Evolutionary conservation across 2,888 invertebrate species (phyloP), one percentile per base, ranked within the genome.

Genomic region (Tetragonula carbonaria): DNA sequence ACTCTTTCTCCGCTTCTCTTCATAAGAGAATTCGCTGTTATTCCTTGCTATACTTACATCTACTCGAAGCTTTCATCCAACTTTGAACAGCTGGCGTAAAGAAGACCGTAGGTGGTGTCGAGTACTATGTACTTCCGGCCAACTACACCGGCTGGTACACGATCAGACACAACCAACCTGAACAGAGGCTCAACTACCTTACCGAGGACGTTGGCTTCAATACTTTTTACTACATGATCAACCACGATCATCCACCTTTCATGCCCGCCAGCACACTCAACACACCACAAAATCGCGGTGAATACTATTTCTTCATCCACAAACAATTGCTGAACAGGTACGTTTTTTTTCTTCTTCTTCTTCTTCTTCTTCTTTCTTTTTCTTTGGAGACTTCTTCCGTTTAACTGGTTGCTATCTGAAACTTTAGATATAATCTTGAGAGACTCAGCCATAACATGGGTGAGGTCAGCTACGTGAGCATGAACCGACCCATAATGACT

Each of bases 161-260:
- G 87, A 66, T 66, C 51, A 87, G 87, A 28, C 94, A 95, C 51
- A 86, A 96, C 86, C 95, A 96, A 91, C 94, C 95, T 2, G 96
- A 97, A 84, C 95, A 96, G 78, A 94, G 95, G 18, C 88, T 97
- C 67, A 95, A 95, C 53, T 97, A 97, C 95, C 97, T 96, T 95
- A 96, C 96, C 23, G 97, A 97, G 91, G 97, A 98, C 93, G 95
- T 96, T 78, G 96, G 96, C 78, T 95, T 97, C 73, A 97, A 97
- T 93, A 91, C 96, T 45, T 96, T 95, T 92, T 97, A 97, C 95
- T 96, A 96, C 93, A 96, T 96, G 92, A 93, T 95, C 86, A 95
- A 96, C 87, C 93, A 97, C 88, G 95, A 96, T 78, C 96, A 96
- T 91, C 97, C 97, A 11, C 95, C 95, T 92, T 97, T 96, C 96